Conservation (phyloP, 2,888 invertebrate species). For the Hecatera dysodea region DNA sequence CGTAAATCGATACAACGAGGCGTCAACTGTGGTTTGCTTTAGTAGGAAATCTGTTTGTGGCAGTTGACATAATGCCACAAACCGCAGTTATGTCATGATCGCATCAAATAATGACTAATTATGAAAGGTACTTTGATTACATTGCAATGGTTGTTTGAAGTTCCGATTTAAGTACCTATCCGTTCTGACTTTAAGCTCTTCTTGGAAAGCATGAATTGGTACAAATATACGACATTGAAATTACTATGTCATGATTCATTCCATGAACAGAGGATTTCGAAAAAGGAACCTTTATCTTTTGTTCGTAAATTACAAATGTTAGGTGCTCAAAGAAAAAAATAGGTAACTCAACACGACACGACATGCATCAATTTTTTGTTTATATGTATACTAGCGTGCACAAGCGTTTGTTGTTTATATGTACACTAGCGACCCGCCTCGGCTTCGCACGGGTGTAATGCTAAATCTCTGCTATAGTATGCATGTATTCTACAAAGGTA, state of each 20-base stretch:
- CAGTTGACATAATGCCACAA: constrained; percentile 31
- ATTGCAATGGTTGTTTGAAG: neutral
- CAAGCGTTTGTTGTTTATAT: no score
- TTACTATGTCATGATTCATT: constrained; percentile 3
- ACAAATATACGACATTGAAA: neutral
- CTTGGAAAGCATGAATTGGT: constrained; percentile 11
- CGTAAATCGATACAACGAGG: constrained; percentile 17
- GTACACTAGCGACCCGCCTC: no score
- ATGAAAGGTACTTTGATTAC: constrained; percentile 15
- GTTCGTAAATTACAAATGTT: no score
- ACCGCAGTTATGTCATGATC: constrained; percentile 13
- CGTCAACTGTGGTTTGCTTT: constrained; percentile 46
- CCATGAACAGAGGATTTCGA: neutral
- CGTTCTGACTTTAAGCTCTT: neutral
- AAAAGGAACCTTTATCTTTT: no score
- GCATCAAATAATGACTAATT: constrained; percentile 39
- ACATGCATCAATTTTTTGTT: no score
- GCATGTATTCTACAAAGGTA: no score
- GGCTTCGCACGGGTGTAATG: no score
- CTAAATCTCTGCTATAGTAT: no score
- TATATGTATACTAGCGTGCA: no score
- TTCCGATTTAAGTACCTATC: neutral
- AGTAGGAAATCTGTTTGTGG: constrained; percentile 27
- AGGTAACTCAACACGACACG: no score
- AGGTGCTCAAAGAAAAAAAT: no score